A percentile compares a stretch with the other conserved stretches of the same genome.
These are phyloP conservation scores for Platyscapa corneri DNA, from an alignment of 1,140 invertebrate species.

Conservation along the genomic window DNA sequence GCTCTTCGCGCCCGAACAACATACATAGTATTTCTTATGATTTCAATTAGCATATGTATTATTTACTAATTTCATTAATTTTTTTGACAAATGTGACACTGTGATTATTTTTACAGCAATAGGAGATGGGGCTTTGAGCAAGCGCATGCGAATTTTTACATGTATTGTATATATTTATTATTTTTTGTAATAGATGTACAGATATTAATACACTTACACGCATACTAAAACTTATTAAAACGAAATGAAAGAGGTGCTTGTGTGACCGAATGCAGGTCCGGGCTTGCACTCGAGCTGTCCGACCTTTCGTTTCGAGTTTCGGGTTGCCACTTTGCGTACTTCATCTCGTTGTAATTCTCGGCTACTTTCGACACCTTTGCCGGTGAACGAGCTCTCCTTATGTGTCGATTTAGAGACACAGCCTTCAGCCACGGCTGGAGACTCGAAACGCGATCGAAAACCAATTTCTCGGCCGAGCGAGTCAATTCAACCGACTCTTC, in stretches of 20 bases:
- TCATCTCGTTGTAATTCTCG: too few relatives aligned
- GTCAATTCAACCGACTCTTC: neutral
- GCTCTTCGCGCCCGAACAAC: conserved; percentile 54
- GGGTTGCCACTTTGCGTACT: too few relatives aligned
- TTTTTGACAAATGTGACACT: conserved; percentile 63
- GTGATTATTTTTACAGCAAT: conserved; percentile 74
- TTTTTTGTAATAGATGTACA: conserved; percentile 61
- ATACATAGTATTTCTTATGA: conserved; percentile 54
- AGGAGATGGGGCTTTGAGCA: conserved; percentile 73
- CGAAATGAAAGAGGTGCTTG: conserved; percentile 1
- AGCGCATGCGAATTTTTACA: conserved; percentile 66
- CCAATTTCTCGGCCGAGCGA: neutral
- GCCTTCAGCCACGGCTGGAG: too few relatives aligned
- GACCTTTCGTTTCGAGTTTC: too few relatives aligned
- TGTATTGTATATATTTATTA: conserved; percentile 64
- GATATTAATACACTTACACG: conserved; percentile 53
- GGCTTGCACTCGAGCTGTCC: neutral
- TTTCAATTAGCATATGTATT: conserved; percentile 65
- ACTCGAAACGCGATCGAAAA: neutral
- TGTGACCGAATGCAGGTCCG: conserved; percentile 12
- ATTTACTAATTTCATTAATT: conserved; percentile 73
- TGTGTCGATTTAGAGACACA: too few relatives aligned
- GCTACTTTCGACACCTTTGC: too few relatives aligned
- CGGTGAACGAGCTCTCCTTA: too few relatives aligned
- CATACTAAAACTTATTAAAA: conserved; percentile 45